Evolutionary conservation across 2,888 invertebrate genomes (phyloP).

Genomic region (Gasteruption jaculator): DNA sequence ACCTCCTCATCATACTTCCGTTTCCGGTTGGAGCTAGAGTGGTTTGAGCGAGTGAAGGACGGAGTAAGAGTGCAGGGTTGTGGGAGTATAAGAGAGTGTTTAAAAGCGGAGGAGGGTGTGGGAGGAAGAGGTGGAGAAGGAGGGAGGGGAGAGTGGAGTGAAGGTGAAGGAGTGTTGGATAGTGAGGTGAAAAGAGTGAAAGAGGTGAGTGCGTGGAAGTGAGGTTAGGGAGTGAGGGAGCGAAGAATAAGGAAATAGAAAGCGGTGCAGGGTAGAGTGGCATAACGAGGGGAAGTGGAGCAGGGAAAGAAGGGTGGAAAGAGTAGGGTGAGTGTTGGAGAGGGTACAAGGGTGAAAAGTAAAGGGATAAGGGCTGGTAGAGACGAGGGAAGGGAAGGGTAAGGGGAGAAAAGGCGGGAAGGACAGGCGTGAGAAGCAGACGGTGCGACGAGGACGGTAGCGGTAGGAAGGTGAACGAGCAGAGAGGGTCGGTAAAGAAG

Average conservation of each 20-base stretch:
- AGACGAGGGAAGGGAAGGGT: background rate
- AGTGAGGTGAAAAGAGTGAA: too few relatives aligned
- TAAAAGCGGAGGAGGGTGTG: too few relatives aligned
- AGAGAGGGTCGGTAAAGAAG: constrained; percentile 4
- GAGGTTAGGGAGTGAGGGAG: background rate
- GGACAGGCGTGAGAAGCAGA: background rate
- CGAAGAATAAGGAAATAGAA: background rate
- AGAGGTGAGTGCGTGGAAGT: too few relatives aligned
- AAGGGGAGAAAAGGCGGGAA: background rate
- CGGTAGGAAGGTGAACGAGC: constrained; percentile 11
- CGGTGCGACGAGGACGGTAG: background rate
- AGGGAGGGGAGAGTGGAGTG: constrained; percentile 10
- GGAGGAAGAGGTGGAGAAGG: too few relatives aligned
- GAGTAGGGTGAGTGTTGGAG: constrained; percentile 1
- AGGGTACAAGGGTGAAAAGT: too few relatives aligned
- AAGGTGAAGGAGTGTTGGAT: background rate
- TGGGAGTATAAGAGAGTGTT: too few relatives aligned
- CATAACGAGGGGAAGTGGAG: constrained; percentile 6
- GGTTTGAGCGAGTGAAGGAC: too few relatives aligned
- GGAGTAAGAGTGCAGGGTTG: too few relatives aligned
- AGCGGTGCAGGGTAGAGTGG: constrained; percentile 4
- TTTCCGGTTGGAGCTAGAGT: constrained; percentile 2
- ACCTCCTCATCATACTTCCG: too few relatives aligned
- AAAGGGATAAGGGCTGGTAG: too few relatives aligned
- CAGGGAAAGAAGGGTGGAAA: constrained; percentile 3